Evolutionary conservation across 2,113 vertebrate species (phyloP).

Genomic region (Tragelaphus imberbis): DNA sequence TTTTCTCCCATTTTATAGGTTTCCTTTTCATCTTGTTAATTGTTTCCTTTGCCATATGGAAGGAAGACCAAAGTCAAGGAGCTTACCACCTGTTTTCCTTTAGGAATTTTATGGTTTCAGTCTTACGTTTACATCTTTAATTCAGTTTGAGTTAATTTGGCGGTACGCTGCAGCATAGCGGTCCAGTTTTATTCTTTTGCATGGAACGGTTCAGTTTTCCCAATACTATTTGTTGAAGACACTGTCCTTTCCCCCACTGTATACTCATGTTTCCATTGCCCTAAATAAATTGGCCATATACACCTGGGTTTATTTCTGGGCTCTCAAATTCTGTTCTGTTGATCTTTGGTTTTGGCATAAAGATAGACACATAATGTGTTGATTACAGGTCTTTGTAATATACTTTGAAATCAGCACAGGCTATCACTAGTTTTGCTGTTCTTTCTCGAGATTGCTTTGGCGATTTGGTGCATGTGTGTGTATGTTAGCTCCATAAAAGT

Average conservation of each 20-base stretch:
- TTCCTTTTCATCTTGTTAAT: neutral
- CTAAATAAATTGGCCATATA: neutral
- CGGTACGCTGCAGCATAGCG: neutral
- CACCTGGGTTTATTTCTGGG: neutral
- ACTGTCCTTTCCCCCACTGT: neutral
- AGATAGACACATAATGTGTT: neutral
- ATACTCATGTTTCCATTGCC: neutral
- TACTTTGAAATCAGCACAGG: neutral
- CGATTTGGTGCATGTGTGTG: neutral
- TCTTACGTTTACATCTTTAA: neutral
- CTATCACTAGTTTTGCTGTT: neutral
- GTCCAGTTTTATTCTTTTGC: neutral
- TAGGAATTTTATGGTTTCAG: neutral
- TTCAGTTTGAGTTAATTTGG: neutral
- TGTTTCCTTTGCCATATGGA: neutral
- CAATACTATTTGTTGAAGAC: neutral
- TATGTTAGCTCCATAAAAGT: neutral
- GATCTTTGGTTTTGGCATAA: neutral
- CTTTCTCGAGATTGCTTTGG: neutral
- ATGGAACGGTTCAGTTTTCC: neutral
- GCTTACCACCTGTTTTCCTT: neutral
- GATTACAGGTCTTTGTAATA: neutral
- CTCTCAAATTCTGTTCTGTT: neutral
- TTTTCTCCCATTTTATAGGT: neutral
- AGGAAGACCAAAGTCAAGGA: neutral